Evolutionary conservation across 2,113 vertebrate species (phyloP), one percentile per base, ranked within the genome.

Genomic region (Aegotheles bennettii): DNA sequence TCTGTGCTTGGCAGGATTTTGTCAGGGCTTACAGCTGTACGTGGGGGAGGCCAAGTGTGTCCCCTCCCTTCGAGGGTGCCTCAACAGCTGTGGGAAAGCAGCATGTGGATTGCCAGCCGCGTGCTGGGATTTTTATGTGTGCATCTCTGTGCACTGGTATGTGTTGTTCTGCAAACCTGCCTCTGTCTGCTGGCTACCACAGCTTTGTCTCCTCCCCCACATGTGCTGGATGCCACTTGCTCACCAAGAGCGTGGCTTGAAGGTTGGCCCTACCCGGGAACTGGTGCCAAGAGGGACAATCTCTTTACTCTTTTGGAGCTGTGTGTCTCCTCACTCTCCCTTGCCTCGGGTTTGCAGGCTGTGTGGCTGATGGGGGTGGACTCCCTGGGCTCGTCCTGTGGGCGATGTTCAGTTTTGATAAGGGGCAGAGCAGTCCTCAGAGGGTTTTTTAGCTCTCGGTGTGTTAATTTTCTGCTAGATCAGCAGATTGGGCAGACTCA

Each of bases 151-250:
- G 80, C 38, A 0, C 28, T 53, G 84, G 31, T 47, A 0, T n/a
- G 38, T 54, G 8, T 38, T 63, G 16, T 25, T 40, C 65, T 85
- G 47, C 51, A 75, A 69, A 67, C 64, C 77, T 54, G 81, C 43
- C 77, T 67, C 64, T 89, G 63, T 86, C 76, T 91, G 77, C 82
- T 67, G 64, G 26, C 81, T 40, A 23, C 2, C 73, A 19, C 35
- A 54, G 4, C 1, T 3, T 29, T 26, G 29, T 60, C 67, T 90
- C 38, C 25, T 82, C 40, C 28, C n/a, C 3, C 0, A 11, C 1
- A 0, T 18, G 26, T 71, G 56, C n/a, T 85, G 73, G 45, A 29
- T 92, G 84, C 67, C 45, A 6, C 21, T 83, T 50, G 45, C 51
- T 91, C 70, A 38, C 48, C 42, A 21, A 63, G n/a, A 93, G 33